Evolutionary conservation across 2,113 vertebrate genomes (phyloP).

Genomic region (Macroglossus sobrinus): DNA sequence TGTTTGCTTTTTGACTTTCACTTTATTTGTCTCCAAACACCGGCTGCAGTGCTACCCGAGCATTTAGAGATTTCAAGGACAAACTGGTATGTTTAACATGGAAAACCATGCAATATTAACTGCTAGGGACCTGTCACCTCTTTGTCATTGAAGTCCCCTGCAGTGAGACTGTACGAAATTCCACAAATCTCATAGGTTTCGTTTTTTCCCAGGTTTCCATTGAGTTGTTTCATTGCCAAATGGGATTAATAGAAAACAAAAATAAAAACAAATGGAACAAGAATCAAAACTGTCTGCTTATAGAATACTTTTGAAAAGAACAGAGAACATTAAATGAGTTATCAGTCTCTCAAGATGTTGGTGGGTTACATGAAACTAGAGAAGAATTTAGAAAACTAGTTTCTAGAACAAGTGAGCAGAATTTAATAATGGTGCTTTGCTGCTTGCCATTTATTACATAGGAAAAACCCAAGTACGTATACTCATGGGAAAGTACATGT

Average conservation of each 20-base stretch:
- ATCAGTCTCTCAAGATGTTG: neutral
- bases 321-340: neutral
- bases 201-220: slow-evolving; percentile 39
- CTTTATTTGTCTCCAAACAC: neutral
- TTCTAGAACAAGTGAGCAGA: slow-evolving; percentile 27
- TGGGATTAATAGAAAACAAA: neutral
- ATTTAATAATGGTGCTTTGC: neutral
- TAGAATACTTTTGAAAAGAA: neutral
- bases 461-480: neutral
- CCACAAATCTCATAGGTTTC: neutral
- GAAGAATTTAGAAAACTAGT: slow-evolving; percentile 61
- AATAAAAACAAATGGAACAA: neutral
- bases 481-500: neutral
- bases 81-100: neutral
- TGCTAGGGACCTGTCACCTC: neutral
- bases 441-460: neutral
- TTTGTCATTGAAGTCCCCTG: neutral
- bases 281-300: neutral
- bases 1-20: neutral
- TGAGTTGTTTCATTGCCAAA: slow-evolving; percentile 20
- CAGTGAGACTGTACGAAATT: neutral
- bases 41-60: neutral
- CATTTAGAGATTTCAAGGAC: neutral
- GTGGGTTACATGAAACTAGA: slow-evolving; percentile 11
- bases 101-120: neutral